Evolutionary conservation across 2,113 vertebrate species (phyloP), one percentile per base, ranked within the genome.

Genomic region (Poeciliopsis prolifica): DNA sequence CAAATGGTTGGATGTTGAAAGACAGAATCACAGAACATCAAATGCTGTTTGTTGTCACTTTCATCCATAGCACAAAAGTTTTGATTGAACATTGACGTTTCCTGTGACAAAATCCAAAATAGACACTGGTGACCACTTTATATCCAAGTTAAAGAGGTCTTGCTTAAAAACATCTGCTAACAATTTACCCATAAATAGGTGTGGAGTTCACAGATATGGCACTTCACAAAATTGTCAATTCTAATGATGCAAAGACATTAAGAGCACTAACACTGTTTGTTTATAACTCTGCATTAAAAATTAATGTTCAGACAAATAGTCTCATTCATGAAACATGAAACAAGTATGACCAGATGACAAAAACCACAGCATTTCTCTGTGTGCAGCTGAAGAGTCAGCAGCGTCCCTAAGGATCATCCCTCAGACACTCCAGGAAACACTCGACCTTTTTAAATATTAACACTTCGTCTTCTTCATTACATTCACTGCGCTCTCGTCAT

Each of bases 371-470:
- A 62, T 65, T 68, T 24, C 69, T 80, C 69, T 62, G 67, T 80
- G 70, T 80, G 79, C 48, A 28, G 72, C 65, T 42, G 80, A 54
- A 74, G 68, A 68, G 31, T 30, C 67, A 64, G 14, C 65, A 15
- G 74, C 73, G 51, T 87, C 81, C 81, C 85, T 0, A 22, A 75
- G 79, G 87, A 86, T 58, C 79, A 61, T 86, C 75, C 65, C 61
- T 86, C 79, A 78, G 74, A 86, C 75, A 24, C 81, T 87, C 80
- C 77, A 30, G 77, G 72, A 87, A 78, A 80, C 77, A 72, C 78
- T 67, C 74, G 31, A 88, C 85, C 88, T 87, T 86, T 90, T 88
- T 70, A 84, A 88, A 88, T 82, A 87, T 89, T 81, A 83, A 87
- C 80, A 77, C 68, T 58, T 64, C 37, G 65, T 62, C 63, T 33